phyloP scores from a whole-genome alignment of 2,888 invertebrate genomes.

The Willowsia nigromaculata region DNA sequence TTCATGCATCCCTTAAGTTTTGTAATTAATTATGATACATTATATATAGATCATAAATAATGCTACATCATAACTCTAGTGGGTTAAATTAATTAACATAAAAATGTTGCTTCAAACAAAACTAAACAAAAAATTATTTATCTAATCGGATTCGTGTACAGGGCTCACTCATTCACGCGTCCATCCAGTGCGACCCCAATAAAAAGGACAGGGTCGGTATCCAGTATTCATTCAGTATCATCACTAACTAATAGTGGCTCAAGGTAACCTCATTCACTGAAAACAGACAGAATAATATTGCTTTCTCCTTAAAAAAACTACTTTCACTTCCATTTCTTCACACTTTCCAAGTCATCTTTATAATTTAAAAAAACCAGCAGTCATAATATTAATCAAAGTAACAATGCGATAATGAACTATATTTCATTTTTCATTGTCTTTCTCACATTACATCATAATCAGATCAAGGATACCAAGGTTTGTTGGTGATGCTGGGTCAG shows the following conservation, averaged over 20 bases:
- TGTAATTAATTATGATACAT: too few species aligned
- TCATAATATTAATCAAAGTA: neutral
- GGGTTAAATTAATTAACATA: neutral
- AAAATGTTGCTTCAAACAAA: neutral
- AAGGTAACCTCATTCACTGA: conserved; percentile 65
- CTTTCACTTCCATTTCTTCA: neutral
- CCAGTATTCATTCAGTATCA: conserved; percentile 75
- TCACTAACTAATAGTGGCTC: conserved; percentile 75
- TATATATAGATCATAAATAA: conserved; percentile 15
- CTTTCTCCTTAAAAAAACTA: neutral
- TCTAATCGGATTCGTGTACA: conserved; percentile 46
- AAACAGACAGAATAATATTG: neutral
- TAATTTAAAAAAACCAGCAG: neutral
- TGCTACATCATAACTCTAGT: neutral
- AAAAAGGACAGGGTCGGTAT: conserved; percentile 77
- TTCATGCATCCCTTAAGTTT: too few species aligned
- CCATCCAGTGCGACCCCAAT: conserved; percentile 76
- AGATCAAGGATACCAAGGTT: conserved; percentile 77
- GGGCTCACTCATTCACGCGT: conserved; percentile 78
- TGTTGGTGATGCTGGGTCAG: conserved; percentile 75
- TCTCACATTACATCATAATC: conserved; percentile 5
- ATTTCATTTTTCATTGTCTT: conserved; percentile 19
- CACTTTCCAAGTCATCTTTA: neutral
- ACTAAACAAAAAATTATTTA: neutral
- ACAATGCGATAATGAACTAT: neutral